Evolutionary conservation across 2,113 vertebrate genomes (phyloP).

Genomic region (Petromus typicus): DNA sequence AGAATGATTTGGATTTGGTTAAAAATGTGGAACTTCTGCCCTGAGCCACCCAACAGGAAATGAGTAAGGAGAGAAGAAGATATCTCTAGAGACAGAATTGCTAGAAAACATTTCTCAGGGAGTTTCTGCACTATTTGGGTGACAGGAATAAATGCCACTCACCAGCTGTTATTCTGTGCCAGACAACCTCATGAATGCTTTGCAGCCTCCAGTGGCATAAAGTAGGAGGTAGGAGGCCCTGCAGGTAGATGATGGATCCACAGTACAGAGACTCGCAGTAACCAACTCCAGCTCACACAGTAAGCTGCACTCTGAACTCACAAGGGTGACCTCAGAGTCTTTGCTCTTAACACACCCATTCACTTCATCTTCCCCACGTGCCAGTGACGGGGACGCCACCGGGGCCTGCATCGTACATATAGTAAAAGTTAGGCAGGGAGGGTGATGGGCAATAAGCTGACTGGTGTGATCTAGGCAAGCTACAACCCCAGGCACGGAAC

Average conservation of each 20-base stretch:
- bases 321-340: background rate
- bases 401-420: background rate
- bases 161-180: background rate
- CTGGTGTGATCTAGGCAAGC: background rate
- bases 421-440: background rate
- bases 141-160: background rate
- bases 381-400: fast-evolving
- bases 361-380: background rate
- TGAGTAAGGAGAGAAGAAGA: background rate
- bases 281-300: background rate
- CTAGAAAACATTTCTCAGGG: background rate
- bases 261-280: background rate
- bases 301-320: background rate
- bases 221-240: fast-evolving
- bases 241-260: background rate
- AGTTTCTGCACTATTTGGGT: background rate
- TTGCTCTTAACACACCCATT: no score
- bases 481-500: background rate
- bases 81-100: background rate
- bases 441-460: background rate
- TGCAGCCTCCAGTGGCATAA: background rate
- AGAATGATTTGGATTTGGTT: background rate
- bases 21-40: background rate
- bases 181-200: background rate
- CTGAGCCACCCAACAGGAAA: background rate